Base-by-base conservation (phyloP, 2,888 invertebrate species). In the Drosophila ustulata region DNA sequence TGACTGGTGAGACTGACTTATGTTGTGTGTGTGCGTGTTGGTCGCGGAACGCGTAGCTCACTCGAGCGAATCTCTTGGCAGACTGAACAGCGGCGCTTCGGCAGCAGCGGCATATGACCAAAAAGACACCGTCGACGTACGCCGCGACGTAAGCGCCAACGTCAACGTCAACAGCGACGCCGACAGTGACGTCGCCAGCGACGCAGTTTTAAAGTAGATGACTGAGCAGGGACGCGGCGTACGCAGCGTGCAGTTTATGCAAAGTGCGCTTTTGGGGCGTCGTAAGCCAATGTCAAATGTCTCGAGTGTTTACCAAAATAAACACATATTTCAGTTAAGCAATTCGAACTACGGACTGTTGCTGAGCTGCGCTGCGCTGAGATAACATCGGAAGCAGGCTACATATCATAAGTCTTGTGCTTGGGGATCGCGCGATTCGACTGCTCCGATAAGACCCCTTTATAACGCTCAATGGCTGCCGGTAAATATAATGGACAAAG, bases 31-130 rank as follows among this genome's bases (percentile, higher is more conserved):
- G 37, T 11, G n/a, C n/a, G n/a, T n/a, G 4, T 37, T 37, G 37
- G 11, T 34, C 50, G 62, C 71, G 70, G 32, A 66, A 59, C 75
- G 63, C 73, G 76, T 76, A 71, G 78, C 75, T 76, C 77, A 85
- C 90, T 77, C 77, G 64, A 74, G 64, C 64, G 75, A 76, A 82
- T 81, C 78, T 77, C 83, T 81, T 73, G 50, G 68, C 71, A 72
- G 79, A 88, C 90, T 88, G 79, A 82, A 65, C 55, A 65, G 68
- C 67, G 63, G 57, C 75, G 47, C 59, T 49, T 43, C 47, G 63
- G 30, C 68, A 57, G 66, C 75, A 68, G 53, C 63, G 51, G 61
- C 69, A 78, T 79, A 74, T 72, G 71, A 70, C 64, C 68, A 58
- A 41, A 57, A 47, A 67, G 50, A 39, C 58, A 45, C 25, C 62